Base-by-base conservation (phyloP, 2,113 vertebrate species). In the Cebidichthys violaceus region DNA sequence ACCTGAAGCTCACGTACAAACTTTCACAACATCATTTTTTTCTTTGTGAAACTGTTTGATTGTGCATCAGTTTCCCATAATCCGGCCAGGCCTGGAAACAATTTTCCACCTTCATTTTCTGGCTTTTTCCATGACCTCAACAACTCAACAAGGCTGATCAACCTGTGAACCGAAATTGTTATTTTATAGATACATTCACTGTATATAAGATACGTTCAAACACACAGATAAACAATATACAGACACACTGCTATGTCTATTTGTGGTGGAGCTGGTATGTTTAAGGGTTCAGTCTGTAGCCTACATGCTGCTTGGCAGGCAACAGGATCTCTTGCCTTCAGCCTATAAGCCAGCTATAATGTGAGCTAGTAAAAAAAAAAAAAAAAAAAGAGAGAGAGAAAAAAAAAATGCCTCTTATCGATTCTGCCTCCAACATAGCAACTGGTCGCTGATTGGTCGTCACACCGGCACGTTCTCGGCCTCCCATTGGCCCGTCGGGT, bases 351-450 rank as follows among this genome's bases (percentile, higher is more conserved):
- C 81, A 62, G 85, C 91, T 84, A 90, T 86, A 89, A 89, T 73
- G 82, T 91, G 84, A 88, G 89, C 85, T 72, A 64, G 76, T 85
- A 83, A 89, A 86, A 86, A 84, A 50, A 50, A 18, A 18, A 81
- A 90, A 86, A 86, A 77, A 24, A 43, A 52, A 59, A 15, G 4
- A 57, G 3, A 24, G 11, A 24, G 24, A 3, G 14, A 18, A 6
- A 18, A 43, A 66, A 83, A 83, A 88, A 84, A 72, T 52, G n/a
- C 69, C 33, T 77, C 76, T 83, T 87, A 91, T 92, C 89, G 92
- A 94, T 92, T 94, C 93, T 93, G 85, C 93, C 83, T 90, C 86
- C 73, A 47, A 91, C 94, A 92, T 94, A 93, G 94, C 94, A 94
- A 94, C 94, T 93, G 85, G 22, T 7, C 62, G 59, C 73, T 77